phyloP scores from a whole-genome alignment of 2,797 vertebrate genomes.

The Chaetodon trifasciatus region DNA sequence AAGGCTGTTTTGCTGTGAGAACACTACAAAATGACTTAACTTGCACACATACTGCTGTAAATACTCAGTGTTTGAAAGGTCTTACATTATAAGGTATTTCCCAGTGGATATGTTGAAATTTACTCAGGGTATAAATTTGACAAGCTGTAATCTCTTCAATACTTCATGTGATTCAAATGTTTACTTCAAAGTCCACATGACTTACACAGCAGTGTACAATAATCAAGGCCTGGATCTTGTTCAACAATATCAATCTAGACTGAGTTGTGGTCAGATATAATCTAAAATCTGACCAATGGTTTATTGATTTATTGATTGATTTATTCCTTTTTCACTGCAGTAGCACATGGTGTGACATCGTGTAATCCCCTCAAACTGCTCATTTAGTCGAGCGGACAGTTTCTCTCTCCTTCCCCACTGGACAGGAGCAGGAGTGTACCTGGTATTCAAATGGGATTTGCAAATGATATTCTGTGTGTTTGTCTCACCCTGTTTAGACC shows the following conservation, averaged over 20 bases:
- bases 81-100: background rate
- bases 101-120: background rate
- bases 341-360: background rate
- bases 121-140: background rate
- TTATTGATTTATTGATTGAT: background rate
- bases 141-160: background rate
- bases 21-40: background rate
- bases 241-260: background rate
- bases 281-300: background rate
- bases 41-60: background rate
- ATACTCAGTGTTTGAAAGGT: background rate
- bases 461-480: background rate
- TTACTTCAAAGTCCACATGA: background rate
- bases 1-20: background rate
- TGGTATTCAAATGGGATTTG: constrained; percentile 2
- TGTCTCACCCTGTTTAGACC: background rate
- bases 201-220: background rate
- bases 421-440: background rate
- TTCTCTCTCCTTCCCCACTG: background rate
- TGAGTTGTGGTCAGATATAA: background rate
- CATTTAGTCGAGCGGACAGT: background rate
- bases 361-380: background rate
- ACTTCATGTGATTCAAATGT: background rate
- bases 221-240: background rate
- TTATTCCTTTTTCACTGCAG: background rate